phyloP scores from a whole-genome alignment of 1,140 invertebrate species.

The Anastatus disparis region DNA sequence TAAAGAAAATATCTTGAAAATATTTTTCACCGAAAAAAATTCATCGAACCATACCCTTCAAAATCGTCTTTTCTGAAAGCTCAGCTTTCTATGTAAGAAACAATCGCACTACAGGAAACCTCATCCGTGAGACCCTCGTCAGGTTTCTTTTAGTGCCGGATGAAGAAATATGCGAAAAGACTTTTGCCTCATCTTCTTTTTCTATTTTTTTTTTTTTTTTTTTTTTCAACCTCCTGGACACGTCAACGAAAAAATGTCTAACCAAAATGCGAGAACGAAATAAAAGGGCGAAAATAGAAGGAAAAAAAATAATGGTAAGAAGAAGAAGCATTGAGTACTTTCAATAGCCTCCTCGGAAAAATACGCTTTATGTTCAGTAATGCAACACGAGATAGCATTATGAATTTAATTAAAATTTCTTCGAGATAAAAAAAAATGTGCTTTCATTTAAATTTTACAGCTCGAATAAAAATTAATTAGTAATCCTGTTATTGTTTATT shows the following conservation, averaged over 20 bases:
- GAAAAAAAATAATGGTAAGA: too few species aligned
- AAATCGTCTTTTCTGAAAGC: background rate
- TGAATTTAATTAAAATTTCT: background rate
- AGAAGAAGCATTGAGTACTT: constrained; percentile 11
- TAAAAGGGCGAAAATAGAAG: background rate
- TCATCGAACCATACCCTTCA: background rate
- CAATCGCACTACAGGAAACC: constrained; percentile 2
- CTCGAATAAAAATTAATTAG: too few species aligned
- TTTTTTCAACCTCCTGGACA: background rate
- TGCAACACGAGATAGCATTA: background rate
- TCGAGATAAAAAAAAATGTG: too few species aligned
- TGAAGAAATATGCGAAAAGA: background rate
- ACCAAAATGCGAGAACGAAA: background rate
- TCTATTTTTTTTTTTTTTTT: too few species aligned
- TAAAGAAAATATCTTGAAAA: too few species aligned
- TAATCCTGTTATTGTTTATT: too few species aligned
- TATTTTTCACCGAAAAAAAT: too few species aligned
- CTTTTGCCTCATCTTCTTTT: too few species aligned
- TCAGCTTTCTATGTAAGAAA: background rate
- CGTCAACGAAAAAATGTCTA: background rate
- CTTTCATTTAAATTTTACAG: too few species aligned
- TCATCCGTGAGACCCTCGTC: constrained; percentile 13
- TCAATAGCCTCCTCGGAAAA: background rate
- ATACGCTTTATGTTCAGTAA: background rate
- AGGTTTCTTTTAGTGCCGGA: background rate